Percentiles rank a stretch among this genome's conserved stretches.
Evolutionary conservation across 64 coral and sea anemone genomes (phyloP).

Genomic region (Montipora foliosa): DNA sequence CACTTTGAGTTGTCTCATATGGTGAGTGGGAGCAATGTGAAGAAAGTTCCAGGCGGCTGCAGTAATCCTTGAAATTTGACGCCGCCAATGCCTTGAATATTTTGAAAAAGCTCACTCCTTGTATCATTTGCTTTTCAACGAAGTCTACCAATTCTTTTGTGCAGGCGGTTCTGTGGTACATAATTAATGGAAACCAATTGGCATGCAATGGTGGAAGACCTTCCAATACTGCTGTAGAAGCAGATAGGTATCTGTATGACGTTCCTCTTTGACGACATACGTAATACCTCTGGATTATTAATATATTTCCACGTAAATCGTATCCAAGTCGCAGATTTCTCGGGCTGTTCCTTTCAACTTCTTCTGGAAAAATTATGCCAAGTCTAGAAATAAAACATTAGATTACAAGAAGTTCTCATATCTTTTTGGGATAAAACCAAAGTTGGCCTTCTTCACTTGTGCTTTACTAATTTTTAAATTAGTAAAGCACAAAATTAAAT

Average conservation of each 20-base stretch:
- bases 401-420: no score
- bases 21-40: not conserved
- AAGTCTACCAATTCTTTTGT: not conserved
- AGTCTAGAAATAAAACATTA: conserved; percentile 41
- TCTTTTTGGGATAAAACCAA: not conserved
- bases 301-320: no score
- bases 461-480: not conserved
- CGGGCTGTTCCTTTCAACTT: no score
- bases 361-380: conserved; percentile 59
- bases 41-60: not conserved
- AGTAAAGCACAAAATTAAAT: not conserved
- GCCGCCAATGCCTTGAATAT: conserved; percentile 31
- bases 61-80: conserved; percentile 44
- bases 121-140: conserved; percentile 2
- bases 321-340: no score
- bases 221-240: no score
- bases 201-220: no score
- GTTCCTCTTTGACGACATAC: no score
- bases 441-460: not conserved
- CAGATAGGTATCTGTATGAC: no score
- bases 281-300: no score
- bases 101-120: conserved; percentile 41
- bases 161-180: no score
- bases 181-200: no score
- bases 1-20: no score